Percentiles rank a stretch among this genome's conserved stretches.
Evolutionary conservation across 2,797 vertebrate genomes (phyloP).

Genomic region (Rhinophrynus dorsalis): DNA sequence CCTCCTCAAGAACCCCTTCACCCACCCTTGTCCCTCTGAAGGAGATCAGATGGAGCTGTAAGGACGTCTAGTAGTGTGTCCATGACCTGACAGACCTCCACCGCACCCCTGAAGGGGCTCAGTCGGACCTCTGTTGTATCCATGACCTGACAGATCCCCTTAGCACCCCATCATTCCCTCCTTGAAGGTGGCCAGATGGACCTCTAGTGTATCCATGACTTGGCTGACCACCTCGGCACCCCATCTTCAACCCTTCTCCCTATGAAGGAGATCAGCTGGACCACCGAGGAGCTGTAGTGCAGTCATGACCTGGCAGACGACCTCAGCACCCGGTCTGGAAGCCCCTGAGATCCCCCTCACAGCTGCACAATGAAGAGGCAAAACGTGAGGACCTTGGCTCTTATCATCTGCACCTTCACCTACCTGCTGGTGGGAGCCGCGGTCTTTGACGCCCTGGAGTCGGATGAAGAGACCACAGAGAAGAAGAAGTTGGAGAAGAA

Average conservation of each 20-base stretch:
- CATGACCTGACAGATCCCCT: no score
- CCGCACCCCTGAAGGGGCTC: no score
- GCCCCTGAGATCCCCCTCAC: slow-evolving; percentile 51
- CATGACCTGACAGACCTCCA: no score
- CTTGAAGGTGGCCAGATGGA: no score
- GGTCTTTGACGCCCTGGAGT: slow-evolving; percentile 89
- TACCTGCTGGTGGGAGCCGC: slow-evolving; percentile 91
- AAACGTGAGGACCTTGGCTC: slow-evolving; percentile 87
- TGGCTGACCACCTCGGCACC: not conserved
- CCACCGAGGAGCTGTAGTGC: slow-evolving; percentile 44
- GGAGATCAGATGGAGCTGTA: no score
- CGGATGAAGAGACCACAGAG: slow-evolving; percentile 76
- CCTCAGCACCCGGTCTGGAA: slow-evolving; percentile 31
- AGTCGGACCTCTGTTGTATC: no score
- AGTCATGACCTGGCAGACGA: slow-evolving; percentile 76
- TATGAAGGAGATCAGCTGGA: no score
- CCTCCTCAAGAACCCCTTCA: no score
- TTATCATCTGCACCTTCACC: slow-evolving; percentile 89
- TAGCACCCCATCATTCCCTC: no score
- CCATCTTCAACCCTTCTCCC: not conserved
- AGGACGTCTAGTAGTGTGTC: no score
- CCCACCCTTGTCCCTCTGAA: no score
- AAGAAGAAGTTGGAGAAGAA: slow-evolving; percentile 65
- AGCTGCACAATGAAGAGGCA: slow-evolving; percentile 88
- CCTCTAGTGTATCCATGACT: no score